A percentile compares a stretch with the other conserved stretches of the same genome.
Conservation (phyloP, 2,113 vertebrate genomes). For the Eonycteris spelaea region DNA sequence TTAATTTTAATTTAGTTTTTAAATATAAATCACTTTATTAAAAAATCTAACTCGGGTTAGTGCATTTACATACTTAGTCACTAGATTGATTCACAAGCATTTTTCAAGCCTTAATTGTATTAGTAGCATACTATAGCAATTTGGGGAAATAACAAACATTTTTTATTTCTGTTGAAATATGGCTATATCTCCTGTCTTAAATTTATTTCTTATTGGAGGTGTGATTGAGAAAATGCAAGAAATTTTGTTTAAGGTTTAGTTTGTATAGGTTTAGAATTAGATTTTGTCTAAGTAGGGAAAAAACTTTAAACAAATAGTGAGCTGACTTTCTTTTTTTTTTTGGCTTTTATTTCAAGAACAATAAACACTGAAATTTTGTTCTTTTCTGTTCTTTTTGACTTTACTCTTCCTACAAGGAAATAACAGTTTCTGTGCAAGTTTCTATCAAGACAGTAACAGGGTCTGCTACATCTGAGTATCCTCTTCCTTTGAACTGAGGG, state of each 20-base stretch:
- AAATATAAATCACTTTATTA: neutral
- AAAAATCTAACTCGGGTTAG: neutral
- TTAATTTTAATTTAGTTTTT: neutral
- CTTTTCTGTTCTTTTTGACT: neutral
- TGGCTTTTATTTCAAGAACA: neutral
- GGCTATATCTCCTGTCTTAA: neutral
- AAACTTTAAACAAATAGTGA: neutral
- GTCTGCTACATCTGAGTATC: neutral
- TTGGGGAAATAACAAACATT: neutral
- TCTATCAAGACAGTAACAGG: neutral
- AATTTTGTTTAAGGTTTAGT: neutral
- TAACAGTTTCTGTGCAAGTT: neutral
- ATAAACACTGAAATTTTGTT: neutral
- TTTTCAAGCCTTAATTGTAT: neutral
- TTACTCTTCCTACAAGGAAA: neutral
- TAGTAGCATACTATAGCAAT: neutral
- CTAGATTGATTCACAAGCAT: neutral
- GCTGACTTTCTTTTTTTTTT: neutral
- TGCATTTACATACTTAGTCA: neutral
- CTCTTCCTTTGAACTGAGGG: neutral
- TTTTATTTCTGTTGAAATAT: neutral
- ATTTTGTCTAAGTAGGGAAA: neutral
- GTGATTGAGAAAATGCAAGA: neutral
- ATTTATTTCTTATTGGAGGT: slow-evolving; percentile 23
- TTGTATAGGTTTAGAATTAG: neutral